Conservation (phyloP, 1,140 invertebrate genomes). For the Fopius arisanus region DNA sequence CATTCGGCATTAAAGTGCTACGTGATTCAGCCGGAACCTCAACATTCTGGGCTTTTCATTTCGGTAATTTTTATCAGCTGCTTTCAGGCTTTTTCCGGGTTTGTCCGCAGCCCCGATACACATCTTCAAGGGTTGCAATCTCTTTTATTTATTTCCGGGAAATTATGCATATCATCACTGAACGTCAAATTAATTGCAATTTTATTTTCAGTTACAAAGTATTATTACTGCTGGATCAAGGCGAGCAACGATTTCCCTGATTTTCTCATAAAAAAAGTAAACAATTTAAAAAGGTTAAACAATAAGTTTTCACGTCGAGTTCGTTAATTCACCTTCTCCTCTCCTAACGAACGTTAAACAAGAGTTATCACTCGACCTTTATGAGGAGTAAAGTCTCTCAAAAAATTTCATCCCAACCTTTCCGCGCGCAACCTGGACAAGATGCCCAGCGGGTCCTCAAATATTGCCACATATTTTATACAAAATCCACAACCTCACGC, state of each 20-base stretch:
- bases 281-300: too few species aligned
- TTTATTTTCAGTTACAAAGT: too few species aligned
- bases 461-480: neutral
- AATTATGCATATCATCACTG: neutral
- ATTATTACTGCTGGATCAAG: too few species aligned
- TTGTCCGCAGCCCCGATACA: neutral
- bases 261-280: too few species aligned
- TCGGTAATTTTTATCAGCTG: neutral
- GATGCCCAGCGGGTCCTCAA: neutral
- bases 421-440: too few species aligned
- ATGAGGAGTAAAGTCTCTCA: neutral
- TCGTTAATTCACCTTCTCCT: too few species aligned
- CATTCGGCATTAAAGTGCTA: slow-evolving; percentile 61
- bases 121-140: neutral
- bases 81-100: neutral
- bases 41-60: neutral
- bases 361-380: too few species aligned
- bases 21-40: slow-evolving; percentile 43
- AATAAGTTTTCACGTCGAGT: too few species aligned
- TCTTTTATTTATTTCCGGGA: neutral
- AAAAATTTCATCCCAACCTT: too few species aligned
- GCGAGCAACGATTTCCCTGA: too few species aligned
- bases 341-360: too few species aligned
- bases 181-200: neutral
- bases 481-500: neutral